Percentiles rank a stretch among this genome's conserved stretches.
Conservation (phyloP, 2,113 vertebrate genomes). For the Bothrops jararaca region DNA sequence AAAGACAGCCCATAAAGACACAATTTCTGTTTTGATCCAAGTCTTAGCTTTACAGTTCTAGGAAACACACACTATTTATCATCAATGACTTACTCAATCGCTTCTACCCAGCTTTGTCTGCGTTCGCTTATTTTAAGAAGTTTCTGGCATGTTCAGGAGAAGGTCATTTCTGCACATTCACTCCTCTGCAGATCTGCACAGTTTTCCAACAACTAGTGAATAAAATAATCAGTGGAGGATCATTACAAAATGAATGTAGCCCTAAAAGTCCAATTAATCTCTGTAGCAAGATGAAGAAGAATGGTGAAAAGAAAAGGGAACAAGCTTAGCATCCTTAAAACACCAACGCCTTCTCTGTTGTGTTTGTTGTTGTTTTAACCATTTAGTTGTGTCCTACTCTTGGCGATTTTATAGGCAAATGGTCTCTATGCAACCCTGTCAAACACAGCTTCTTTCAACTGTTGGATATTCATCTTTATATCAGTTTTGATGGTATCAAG, state of each 20-base stretch:
- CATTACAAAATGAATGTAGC: neutral
- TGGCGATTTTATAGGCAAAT: too few species aligned
- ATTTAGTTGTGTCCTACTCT: too few species aligned
- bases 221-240: neutral
- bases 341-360: neutral
- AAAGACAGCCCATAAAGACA: neutral
- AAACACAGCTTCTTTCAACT: too few species aligned
- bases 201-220: neutral
- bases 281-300: neutral
- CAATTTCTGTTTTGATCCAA: neutral
- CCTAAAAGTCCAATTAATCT: neutral
- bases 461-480: too few species aligned
- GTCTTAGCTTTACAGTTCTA: neutral
- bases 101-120: neutral
- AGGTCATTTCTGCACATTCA: neutral
- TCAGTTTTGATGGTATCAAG: too few species aligned
- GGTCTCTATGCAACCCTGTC: too few species aligned
- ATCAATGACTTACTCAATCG: neutral
- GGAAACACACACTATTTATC: neutral
- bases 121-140: neutral
- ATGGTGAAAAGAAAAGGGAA: neutral
- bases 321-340: neutral
- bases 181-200: neutral
- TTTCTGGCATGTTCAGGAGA: neutral
- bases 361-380: neutral